Percentiles rank a stretch among this genome's conserved stretches.
Evolutionary conservation across 2,888 invertebrate genomes (phyloP).

Genomic region (Drosophila subquinaria): DNA sequence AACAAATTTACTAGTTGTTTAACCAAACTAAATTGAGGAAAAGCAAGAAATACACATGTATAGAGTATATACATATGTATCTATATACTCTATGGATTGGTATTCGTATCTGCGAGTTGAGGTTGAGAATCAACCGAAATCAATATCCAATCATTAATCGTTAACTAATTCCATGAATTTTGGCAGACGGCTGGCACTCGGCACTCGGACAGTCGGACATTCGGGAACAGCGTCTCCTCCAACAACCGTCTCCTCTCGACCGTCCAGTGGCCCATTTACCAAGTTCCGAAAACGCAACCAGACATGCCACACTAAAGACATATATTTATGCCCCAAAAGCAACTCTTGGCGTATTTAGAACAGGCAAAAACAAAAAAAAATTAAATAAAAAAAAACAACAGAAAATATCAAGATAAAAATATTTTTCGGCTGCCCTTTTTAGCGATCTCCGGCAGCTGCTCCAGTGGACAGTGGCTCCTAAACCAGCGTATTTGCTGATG

Average conservation of each 20-base stretch:
- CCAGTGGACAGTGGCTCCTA: slow-evolving; percentile 52
- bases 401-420: slow-evolving; percentile 78
- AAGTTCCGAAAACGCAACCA: slow-evolving; percentile 76
- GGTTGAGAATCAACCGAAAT: slow-evolving; percentile 52
- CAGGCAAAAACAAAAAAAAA: slow-evolving; percentile 38
- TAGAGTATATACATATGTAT: background rate
- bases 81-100: background rate
- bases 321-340: slow-evolving; percentile 73
- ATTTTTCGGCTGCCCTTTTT: slow-evolving; percentile 75
- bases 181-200: slow-evolving; percentile 54
- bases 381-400: slow-evolving; percentile 41
- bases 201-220: slow-evolving; percentile 23
- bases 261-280: slow-evolving; percentile 64
- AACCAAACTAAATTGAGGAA: slow-evolving; percentile 52
- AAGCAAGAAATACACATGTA: slow-evolving; percentile 12
- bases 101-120: slow-evolving; percentile 10
- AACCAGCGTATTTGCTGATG: slow-evolving; percentile 58
- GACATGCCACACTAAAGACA: slow-evolving; percentile 79
- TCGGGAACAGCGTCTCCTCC: slow-evolving; percentile 13
- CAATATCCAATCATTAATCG: slow-evolving; percentile 82
- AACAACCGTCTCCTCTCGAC: slow-evolving; percentile 11
- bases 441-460: slow-evolving; percentile 51
- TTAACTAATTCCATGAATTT: slow-evolving; percentile 81
- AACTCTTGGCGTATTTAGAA: slow-evolving; percentile 75
- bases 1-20: slow-evolving; percentile 10